Base-by-base conservation (phyloP, 2,888 invertebrate species). In the Caradrina kadenii region DNA sequence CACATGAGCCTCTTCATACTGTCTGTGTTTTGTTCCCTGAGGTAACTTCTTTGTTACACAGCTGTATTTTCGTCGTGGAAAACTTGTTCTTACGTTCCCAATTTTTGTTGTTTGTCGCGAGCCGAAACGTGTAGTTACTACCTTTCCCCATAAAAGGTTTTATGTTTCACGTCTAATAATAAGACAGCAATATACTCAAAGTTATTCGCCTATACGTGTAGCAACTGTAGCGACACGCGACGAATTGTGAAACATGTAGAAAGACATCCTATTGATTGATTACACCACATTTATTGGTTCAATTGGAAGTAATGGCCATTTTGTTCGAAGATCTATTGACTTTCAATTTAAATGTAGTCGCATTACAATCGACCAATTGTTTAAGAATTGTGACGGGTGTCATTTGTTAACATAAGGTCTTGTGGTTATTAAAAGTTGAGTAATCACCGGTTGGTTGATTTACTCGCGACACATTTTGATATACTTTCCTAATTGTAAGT, bases 1-100 rank as follows among this genome's bases (percentile, higher is more conserved):
- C 76, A 76, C 83, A 80, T 82, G 76, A 85, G 86, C 82, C 76
- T 80, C 74, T 80, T 67, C 65, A 63, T 64, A 64, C 58, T 56
- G 69, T 70, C 76, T 63, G 67, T 76, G 75, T 78, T 82, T 80
- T 80, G 65, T 80, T 81, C 69, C 78, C 76, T 73, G 79, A 79
- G 75, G 59, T 58, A 62, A 64, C 59, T 56, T 69, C 65, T 80
- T 64, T 79, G 78, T 69, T 65, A 49, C 49, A 39, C 61, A 45
- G 53, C 55, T 56, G 66, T 75, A 69, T 79, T 72, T 74, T 63
- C 68, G 64, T 63, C 64, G 61, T 49, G 54, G 58, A 68, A 73
- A 80, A 76, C 69, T 74, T 61, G 73, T 71, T 73, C 65, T 52
- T 73, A 59, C 31, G 63, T 68, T 49, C 71, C 68, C 48, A 81